A percentile compares a stretch with the other conserved stretches of the same genome.
Conservation (phyloP, 1,140 invertebrate genomes). For the Caenorhabditis tropicalis region DNA sequence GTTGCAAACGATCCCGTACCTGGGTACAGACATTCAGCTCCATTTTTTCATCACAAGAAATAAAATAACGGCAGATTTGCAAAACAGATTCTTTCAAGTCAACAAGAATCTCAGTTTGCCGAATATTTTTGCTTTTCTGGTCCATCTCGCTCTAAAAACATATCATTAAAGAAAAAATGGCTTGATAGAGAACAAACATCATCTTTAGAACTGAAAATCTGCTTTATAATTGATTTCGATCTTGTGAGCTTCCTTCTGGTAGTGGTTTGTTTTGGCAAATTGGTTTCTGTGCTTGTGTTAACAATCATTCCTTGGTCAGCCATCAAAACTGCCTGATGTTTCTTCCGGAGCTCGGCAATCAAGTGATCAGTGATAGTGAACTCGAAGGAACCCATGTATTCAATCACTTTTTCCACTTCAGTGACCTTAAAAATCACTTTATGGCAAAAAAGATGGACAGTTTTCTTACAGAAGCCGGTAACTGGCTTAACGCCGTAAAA, state of each 20-base stretch:
- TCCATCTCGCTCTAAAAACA: slow-evolving; percentile 60
- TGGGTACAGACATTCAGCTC: slow-evolving; percentile 60
- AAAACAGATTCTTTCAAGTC: slow-evolving; percentile 93
- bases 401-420: slow-evolving; percentile 73
- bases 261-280: slow-evolving; percentile 82
- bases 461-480: slow-evolving; percentile 58
- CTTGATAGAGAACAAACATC: not conserved
- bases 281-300: slow-evolving; percentile 85
- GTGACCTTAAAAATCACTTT: slow-evolving; percentile 45
- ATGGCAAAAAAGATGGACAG: not conserved
- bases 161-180: not conserved
- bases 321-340: slow-evolving; percentile 85
- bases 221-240: slow-evolving; percentile 88
- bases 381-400: slow-evolving; percentile 73
- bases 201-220: slow-evolving; percentile 63
- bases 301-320: slow-evolving; percentile 85
- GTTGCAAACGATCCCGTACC: slow-evolving; percentile 47
- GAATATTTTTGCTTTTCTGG: slow-evolving; percentile 92
- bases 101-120: slow-evolving; percentile 86
- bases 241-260: slow-evolving; percentile 84
- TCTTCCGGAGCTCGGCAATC: slow-evolving; percentile 65
- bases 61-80: slow-evolving; percentile 86
- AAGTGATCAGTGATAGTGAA: slow-evolving; percentile 68
- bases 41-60: slow-evolving; percentile 72
- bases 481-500: slow-evolving; percentile 61